These are phyloP conservation scores for Platygyra sinensis DNA, from an alignment of 64 coral and sea anemone genomes.

Conservation along the genomic window DNA sequence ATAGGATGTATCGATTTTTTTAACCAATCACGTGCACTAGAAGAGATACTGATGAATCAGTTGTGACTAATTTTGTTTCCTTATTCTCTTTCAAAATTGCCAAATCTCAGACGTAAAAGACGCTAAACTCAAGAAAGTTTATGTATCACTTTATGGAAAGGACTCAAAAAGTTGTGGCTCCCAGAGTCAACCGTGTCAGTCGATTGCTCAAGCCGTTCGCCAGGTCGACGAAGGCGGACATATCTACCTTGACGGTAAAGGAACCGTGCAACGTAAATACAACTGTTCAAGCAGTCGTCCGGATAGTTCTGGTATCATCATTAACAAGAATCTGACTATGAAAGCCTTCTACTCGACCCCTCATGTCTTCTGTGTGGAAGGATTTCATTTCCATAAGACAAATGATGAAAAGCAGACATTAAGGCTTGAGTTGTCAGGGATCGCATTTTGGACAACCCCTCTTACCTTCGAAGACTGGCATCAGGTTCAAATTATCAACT, in stretches of 20 bases:
- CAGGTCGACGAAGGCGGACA: neutral
- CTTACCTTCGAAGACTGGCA: neutral
- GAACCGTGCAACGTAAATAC: neutral
- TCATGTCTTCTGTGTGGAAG: neutral
- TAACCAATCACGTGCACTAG: too few species aligned
- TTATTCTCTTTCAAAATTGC: too few species aligned
- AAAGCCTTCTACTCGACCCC: neutral
- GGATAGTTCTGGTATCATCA: neutral
- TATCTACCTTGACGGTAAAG: neutral
- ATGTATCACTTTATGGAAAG: neutral
- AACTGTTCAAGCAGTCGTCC: neutral
- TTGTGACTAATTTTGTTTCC: too few species aligned
- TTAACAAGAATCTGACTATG: conserved; percentile 6
- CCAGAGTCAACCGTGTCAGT: neutral
- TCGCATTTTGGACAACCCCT: neutral
- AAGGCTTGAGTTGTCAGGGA: neutral
- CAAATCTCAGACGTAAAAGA: too few species aligned
- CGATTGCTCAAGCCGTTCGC: neutral
- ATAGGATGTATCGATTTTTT: too few species aligned
- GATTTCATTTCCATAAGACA: conserved; percentile 5
- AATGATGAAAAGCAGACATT: neutral
- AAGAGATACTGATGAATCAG: too few species aligned
- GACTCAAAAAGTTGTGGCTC: neutral
- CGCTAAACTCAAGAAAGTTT: neutral
- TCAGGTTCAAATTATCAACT: neutral